A percentile compares a stretch with the other conserved stretches of the same genome.
Evolutionary conservation across 2,113 vertebrate species (phyloP).

Genomic region (Corythornis vintsioides): DNA sequence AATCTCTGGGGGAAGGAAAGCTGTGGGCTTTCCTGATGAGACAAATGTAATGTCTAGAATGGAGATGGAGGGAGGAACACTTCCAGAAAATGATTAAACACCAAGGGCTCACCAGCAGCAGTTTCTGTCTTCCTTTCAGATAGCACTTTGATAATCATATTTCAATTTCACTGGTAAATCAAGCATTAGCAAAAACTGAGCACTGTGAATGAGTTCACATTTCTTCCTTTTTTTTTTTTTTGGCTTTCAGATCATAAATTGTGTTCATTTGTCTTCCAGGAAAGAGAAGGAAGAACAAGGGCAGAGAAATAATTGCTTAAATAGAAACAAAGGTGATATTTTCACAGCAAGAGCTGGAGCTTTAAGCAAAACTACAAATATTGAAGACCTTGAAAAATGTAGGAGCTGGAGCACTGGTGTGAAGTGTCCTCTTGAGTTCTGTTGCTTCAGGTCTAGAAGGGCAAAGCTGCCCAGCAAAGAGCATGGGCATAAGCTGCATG

Average conservation of each 20-base stretch:
- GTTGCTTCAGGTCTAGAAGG: background rate
- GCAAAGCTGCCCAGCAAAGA: background rate
- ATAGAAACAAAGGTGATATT: background rate
- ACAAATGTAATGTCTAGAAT: background rate
- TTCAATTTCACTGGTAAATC: background rate
- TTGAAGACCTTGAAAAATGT: background rate
- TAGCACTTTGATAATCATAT: background rate
- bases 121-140: background rate
- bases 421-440: background rate
- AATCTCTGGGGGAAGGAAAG: background rate
- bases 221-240: background rate
- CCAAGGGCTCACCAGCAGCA: background rate
- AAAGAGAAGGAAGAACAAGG: background rate
- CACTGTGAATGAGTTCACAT: background rate
- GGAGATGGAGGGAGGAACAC: background rate
- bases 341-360: background rate
- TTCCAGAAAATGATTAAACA: background rate
- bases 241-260: background rate
- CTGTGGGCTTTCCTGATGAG: background rate
- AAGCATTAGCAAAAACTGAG: background rate
- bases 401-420: background rate
- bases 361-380: background rate
- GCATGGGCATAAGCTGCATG: background rate
- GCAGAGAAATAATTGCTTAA: background rate
- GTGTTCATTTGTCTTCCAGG: background rate